Conservation (phyloP, 2,113 vertebrate genomes). For the Beaufortia kweichowensis region DNA sequence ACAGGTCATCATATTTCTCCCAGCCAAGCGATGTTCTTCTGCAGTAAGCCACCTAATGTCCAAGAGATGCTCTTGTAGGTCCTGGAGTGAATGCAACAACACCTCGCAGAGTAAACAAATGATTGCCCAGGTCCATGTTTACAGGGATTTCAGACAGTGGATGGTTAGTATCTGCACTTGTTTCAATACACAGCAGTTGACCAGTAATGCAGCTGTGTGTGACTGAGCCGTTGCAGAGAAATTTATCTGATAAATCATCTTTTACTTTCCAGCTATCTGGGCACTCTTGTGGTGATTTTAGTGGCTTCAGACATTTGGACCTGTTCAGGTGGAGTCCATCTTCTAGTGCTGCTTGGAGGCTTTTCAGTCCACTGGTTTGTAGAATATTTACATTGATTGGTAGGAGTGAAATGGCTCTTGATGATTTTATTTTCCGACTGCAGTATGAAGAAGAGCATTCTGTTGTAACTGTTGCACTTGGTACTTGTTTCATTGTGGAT, state of each 20-base stretch:
- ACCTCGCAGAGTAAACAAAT: too few species aligned
- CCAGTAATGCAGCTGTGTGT: not conserved
- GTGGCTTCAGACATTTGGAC: not conserved
- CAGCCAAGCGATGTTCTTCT: constrained; percentile 30
- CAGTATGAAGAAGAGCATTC: too few species aligned
- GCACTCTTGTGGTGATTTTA: not conserved
- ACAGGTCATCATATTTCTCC: constrained; percentile 47
- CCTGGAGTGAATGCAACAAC: constrained; percentile 46
- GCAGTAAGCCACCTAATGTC: constrained; percentile 45
- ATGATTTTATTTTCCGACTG: too few species aligned
- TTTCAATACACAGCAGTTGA: not conserved
- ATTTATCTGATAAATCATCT: not conserved
- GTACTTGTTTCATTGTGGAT: too few species aligned
- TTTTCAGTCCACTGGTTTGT: too few species aligned
- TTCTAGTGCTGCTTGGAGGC: not conserved
- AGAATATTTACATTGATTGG: not conserved
- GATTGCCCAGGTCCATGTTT: too few species aligned
- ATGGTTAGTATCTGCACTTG: too few species aligned
- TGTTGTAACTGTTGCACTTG: too few species aligned
- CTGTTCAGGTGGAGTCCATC: too few species aligned
- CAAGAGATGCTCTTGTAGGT: not conserved
- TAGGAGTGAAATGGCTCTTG: too few species aligned
- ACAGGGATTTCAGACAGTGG: too few species aligned
- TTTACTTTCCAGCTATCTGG: constrained; percentile 6
- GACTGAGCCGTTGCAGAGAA: not conserved